Conservation (phyloP, 2,113 vertebrate genomes). For the Shinisaurus crocodilurus region DNA sequence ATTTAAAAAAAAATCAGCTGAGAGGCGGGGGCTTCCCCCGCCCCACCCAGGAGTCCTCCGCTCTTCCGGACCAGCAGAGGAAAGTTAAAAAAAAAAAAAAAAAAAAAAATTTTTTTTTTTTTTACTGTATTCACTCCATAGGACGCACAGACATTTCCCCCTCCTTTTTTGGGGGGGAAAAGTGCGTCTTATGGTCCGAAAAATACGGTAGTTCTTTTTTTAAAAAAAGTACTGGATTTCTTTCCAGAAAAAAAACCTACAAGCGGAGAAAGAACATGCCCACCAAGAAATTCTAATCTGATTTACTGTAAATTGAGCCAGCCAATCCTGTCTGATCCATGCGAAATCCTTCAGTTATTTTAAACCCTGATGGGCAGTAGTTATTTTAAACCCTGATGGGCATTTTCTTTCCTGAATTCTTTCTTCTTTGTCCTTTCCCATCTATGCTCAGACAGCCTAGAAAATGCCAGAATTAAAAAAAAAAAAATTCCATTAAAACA, state of each 20-base stretch:
- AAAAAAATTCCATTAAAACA: slow-evolving; percentile 15
- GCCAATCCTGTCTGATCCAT: slow-evolving; percentile 41
- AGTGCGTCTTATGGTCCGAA: no score
- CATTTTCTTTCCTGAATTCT: background rate
- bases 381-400: slow-evolving; percentile 48
- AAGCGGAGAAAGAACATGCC: slow-evolving; percentile 15
- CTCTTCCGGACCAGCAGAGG: no score
- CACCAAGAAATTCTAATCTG: slow-evolving; percentile 52
- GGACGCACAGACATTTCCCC: no score
- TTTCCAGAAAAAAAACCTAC: background rate
- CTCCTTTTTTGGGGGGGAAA: no score
- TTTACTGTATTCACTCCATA: no score
- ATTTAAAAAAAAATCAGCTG: no score
- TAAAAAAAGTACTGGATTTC: background rate
- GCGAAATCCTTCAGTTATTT: slow-evolving; percentile 49
- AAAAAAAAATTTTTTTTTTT: no score
- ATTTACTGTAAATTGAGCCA: slow-evolving; percentile 47
- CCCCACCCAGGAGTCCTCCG: no score
- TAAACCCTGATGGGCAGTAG: slow-evolving; percentile 33
- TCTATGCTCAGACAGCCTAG: background rate
- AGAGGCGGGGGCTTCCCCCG: no score
- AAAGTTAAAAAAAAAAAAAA: background rate
- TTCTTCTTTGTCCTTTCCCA: background rate
- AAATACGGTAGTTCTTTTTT: no score
- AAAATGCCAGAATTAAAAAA: background rate